These are phyloP conservation scores for Aspidiotus destructor DNA, from an alignment of 2,888 invertebrate species.

Conservation along the genomic window DNA sequence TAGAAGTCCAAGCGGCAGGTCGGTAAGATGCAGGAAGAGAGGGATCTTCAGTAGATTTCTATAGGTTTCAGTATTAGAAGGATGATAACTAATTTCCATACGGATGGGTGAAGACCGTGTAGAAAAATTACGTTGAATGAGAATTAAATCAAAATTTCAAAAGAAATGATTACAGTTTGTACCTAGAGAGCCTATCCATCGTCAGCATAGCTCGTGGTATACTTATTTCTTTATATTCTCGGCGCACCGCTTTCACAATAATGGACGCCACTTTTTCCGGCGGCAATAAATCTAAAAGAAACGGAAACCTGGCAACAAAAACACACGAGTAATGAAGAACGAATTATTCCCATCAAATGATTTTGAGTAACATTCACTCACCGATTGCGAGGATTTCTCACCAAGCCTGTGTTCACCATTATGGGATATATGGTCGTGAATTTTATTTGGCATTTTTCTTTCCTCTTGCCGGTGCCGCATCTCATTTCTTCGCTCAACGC, in stretches of 20 bases:
- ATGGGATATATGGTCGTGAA: conserved; percentile 78
- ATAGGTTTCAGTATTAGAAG: too few species aligned
- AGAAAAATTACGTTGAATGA: neutral
- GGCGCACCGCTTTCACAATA: conserved; percentile 59
- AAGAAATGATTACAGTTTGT: neutral
- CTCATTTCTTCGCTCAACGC: conserved; percentile 67
- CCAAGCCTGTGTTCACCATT: conserved; percentile 76
- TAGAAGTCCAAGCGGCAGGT: too few species aligned
- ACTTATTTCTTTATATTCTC: conserved; percentile 52
- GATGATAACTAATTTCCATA: too few species aligned
- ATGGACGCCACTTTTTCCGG: conserved; percentile 55
- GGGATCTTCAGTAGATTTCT: too few species aligned
- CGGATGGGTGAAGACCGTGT: neutral
- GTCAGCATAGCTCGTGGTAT: conserved; percentile 54
- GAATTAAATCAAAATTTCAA: too few species aligned
- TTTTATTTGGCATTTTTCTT: conserved; percentile 46
- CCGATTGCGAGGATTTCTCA: conserved; percentile 64
- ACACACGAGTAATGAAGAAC: conserved; percentile 8
- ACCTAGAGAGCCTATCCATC: conserved; percentile 43
- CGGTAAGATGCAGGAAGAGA: too few species aligned
- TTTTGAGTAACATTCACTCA: conserved; percentile 35
- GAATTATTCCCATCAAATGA: neutral
- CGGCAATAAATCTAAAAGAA: conserved; percentile 53
- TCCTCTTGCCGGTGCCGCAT: conserved; percentile 39
- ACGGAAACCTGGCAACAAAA: conserved; percentile 47